A percentile compares a stretch with the other conserved stretches of the same genome.
Evolutionary conservation across 2,113 vertebrate species (phyloP).

Genomic region (Chaetodon auriga): DNA sequence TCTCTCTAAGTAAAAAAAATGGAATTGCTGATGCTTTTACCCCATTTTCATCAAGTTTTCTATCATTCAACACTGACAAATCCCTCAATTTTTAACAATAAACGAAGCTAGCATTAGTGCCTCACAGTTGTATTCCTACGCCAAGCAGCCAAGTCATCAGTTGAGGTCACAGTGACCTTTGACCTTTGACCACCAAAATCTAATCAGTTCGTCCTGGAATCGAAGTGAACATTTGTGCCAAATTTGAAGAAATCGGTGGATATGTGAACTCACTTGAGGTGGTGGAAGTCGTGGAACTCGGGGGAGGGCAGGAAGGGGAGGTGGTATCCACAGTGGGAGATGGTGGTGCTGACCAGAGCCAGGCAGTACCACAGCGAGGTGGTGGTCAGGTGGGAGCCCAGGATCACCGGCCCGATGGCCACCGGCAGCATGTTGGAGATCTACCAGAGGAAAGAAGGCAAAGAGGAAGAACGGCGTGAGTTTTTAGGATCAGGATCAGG

Average conservation of each 20-base stretch:
- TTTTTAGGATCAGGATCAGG: too few relatives aligned
- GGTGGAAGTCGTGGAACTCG: constrained; percentile 96
- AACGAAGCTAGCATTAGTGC: too few relatives aligned
- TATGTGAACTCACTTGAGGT: constrained; percentile 88
- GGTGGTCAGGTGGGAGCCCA: constrained; percentile 90
- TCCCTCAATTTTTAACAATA: background rate
- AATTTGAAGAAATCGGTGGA: background rate
- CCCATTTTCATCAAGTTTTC: background rate
- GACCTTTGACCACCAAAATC: too few relatives aligned
- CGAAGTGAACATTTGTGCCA: too few relatives aligned
- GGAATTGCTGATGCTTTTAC: too few relatives aligned
- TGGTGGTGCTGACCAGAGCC: constrained; percentile 86
- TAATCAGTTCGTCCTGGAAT: too few relatives aligned
- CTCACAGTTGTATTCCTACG: too few relatives aligned
- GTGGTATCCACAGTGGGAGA: constrained; percentile 96
- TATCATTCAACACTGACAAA: background rate
- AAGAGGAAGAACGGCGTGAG: background rate
- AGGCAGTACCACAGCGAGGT: constrained; percentile 88
- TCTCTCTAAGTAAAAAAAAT: background rate
- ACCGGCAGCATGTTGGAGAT: constrained; percentile 90
- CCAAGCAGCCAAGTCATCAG: too few relatives aligned
- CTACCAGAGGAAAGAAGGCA: constrained; percentile 69
- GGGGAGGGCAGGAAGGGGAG: constrained; percentile 94
- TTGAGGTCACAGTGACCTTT: too few relatives aligned
- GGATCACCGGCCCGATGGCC: constrained; percentile 85